These are phyloP conservation scores for Aplysia californica DNA, from an alignment of 1,140 invertebrate species.

Conservation along the genomic window DNA sequence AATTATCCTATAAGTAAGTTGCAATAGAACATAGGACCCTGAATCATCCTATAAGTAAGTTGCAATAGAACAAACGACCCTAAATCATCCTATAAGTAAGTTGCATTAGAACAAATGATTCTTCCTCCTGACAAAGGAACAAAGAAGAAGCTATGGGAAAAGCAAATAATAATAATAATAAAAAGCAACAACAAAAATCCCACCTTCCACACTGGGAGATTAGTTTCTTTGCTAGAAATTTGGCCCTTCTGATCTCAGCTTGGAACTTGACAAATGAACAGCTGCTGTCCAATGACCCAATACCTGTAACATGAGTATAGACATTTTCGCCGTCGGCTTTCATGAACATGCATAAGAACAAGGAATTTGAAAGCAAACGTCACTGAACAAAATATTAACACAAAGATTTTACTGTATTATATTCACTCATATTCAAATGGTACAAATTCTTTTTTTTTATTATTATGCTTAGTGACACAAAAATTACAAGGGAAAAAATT, in stretches of 20 bases:
- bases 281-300: not conserved
- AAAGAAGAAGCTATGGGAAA: not conserved
- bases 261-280: conserved; percentile 13
- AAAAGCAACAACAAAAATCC: not conserved
- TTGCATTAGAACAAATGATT: not conserved
- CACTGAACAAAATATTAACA: too few relatives aligned
- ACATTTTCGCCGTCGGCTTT: not conserved
- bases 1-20: too few relatives aligned
- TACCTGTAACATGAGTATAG: not conserved
- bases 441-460: too few relatives aligned
- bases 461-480: too few relatives aligned
- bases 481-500: too few relatives aligned
- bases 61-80: not conserved
- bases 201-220: not conserved
- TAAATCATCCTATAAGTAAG: not conserved
- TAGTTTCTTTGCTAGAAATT: not conserved
- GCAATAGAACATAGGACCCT: too few relatives aligned
- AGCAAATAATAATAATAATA: not conserved
- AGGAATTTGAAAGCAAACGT: too few relatives aligned
- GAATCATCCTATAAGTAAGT: not conserved
- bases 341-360: too few relatives aligned
- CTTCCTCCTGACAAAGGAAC: too few relatives aligned
- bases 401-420: too few relatives aligned
- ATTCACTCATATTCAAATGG: too few relatives aligned
- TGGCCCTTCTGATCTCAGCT: not conserved